Percentiles rank a stretch among this genome's conserved stretches.
Conservation (phyloP, 2,113 vertebrate genomes). For the Mellivora capensis region DNA sequence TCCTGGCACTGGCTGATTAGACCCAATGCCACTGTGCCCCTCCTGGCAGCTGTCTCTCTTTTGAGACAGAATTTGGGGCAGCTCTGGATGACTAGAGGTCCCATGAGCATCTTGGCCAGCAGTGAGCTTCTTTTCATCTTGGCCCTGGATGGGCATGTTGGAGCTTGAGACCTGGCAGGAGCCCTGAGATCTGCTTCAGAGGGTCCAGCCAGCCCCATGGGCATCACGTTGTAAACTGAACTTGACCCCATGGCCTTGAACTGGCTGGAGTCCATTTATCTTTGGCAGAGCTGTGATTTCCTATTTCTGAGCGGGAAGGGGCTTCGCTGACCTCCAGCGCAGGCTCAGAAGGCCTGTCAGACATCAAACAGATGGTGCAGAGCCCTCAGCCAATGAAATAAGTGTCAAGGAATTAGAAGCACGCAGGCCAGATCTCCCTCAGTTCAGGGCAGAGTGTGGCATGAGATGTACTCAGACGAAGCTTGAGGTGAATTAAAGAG, state of each 20-base stretch:
- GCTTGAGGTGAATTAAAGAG: constrained; percentile 68
- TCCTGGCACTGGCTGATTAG: neutral
- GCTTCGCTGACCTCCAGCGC: constrained; percentile 62
- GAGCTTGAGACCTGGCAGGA: constrained; percentile 40
- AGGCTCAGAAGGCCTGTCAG: constrained; percentile 56
- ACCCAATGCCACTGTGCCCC: neutral
- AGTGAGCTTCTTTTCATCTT: constrained; percentile 51
- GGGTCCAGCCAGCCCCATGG: constrained; percentile 20
- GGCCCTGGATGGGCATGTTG: neutral
- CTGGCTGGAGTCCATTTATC: constrained; percentile 50
- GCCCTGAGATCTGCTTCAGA: neutral
- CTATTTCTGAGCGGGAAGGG: constrained; percentile 64
- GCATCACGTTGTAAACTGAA: constrained; percentile 59
- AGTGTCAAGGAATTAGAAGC: constrained; percentile 77
- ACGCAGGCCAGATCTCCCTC: constrained; percentile 64
- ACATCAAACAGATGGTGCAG: constrained; percentile 61
- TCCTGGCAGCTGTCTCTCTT: neutral
- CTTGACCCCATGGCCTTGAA: constrained; percentile 38
- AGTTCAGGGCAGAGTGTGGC: constrained; percentile 57
- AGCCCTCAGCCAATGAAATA: constrained; percentile 69
- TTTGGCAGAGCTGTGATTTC: constrained; percentile 67
- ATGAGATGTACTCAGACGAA: constrained; percentile 34
- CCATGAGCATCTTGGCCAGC: constrained; percentile 2
- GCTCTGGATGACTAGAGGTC: constrained; percentile 13
- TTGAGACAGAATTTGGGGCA: neutral